These are phyloP conservation scores for Phaethornis superciliosus DNA, from an alignment of 2,113 vertebrate genomes.

Conservation along the genomic window DNA sequence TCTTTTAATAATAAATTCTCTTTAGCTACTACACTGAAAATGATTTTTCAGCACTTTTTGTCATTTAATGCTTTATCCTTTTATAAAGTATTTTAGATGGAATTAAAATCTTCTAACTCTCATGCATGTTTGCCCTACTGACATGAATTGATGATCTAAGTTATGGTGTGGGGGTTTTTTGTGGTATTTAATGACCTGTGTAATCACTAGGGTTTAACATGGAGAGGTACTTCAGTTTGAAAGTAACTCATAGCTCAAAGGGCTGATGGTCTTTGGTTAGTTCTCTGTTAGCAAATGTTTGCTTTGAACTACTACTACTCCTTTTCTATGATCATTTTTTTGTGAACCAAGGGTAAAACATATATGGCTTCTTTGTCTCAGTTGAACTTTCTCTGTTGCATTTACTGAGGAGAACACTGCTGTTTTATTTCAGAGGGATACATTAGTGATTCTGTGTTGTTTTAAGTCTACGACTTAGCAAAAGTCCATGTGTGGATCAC, in stretches of 20 bases:
- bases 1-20: not conserved
- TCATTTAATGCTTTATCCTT: not conserved
- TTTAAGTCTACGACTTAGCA: not conserved
- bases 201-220: not conserved
- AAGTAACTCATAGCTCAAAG: not conserved
- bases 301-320: not conserved
- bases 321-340: not conserved
- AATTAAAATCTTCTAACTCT: not conserved
- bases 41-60: fast-evolving
- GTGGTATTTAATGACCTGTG: not conserved
- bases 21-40: not conserved
- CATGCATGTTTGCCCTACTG: not conserved
- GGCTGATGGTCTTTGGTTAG: not conserved
- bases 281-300: not conserved
- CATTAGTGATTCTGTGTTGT: not conserved
- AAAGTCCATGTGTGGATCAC: not conserved
- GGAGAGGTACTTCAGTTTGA: not conserved
- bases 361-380: not conserved
- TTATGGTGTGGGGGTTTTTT: fast-evolving
- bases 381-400: not conserved
- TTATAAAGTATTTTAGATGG: not conserved
- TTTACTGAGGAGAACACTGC: not conserved
- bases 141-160: not conserved
- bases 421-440: not conserved
- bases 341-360: not conserved